Evolutionary conservation across 2,888 invertebrate species (phyloP), one percentile per base, ranked within the genome.

Genomic region (Catocala sponsa): DNA sequence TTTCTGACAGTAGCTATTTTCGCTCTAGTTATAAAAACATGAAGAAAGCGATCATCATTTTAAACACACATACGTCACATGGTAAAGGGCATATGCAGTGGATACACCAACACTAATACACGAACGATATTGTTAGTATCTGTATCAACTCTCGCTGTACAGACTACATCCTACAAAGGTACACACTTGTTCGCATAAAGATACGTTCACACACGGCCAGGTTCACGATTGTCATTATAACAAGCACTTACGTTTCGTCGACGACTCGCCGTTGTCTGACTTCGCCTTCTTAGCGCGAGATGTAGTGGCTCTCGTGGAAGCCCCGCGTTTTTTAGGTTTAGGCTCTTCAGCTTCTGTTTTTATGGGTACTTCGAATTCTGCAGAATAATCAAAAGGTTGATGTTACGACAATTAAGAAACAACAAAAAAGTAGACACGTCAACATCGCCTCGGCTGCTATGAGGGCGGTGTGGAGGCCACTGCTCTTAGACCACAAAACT

Each of bases 241-340:
- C 82, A 82, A 59, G 13, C 70, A 93, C 94, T 92, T 91, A 94
- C 94, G 89, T 91, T 91, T 92, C 0, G 81, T 73, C 0, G 91
- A 86, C 0, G 88, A 67, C 63, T 91, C 91, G 6, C 84, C 86
- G 7, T 52, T 79, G 2, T 85, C 84, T 0, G 71, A 55, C 51
- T 91, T 91, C 0, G 84, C 52, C 57, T 91, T 91, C 69, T 93
- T 93, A 1, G 86, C 78, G 15, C 86, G 85, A 0, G 92, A 87
- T 0, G 90, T 81, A 5, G 84, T 77, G 0, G 90, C 83, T 51
- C 84, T 84, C 0, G 85, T 75, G 0, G 84, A 68, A 0, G 83
- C 68, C 0, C 72, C 46, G 0, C 92, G 87, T 60, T 92, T 94
- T 65, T 86, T 91, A 0, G 88, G 66, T 58, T 91, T 92, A 0